Base-by-base conservation (phyloP, 2,113 vertebrate species). In the Embiotoca jacksoni region DNA sequence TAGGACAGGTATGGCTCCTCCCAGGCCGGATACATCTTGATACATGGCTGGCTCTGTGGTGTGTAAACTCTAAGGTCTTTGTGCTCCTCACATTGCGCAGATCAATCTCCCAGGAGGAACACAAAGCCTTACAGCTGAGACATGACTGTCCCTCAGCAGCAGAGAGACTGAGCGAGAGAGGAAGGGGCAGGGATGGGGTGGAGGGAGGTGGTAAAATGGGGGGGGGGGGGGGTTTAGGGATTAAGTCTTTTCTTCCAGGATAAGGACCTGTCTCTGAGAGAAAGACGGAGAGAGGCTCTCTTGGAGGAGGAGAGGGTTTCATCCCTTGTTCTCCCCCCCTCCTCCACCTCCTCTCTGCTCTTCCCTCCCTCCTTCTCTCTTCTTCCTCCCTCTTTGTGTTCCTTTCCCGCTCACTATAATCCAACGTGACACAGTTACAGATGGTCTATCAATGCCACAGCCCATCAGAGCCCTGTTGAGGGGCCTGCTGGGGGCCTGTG, bases 391-490 rank as follows among this genome's bases (percentile, higher is more conserved):
- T 92, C 86, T 88, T 96, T 95, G 90, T 94, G 89, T 88, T 90
- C 75, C 77, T 66, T 82, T 76, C 59, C 82, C 74, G 4, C 66
- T 90, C 86, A 90, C 92, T 95, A 93, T 95, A 94, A 95, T 94
- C 92, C 91, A 95, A 95, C 92, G 91, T 94, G 94, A 95, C 95
- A 95, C 94, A 95, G 93, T 96, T 94, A 92, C 94, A 94, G 94
- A 96, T 96, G 95, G 94, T 92, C 92, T 95, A 94, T 95, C 93
- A 93, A 91, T 94, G 94, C 94, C 94, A 85, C 92, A 93, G 92
- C 92, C 94, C 93, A 93, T 94, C 76, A 92, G 90, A 92, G 94
- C 92, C 85, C 91, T 92, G 91, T 92, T 93, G 93, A 94, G 93
- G 95, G 92, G 84, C 78, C 72, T 77, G 77, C 53, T 71, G 70